Conservation (phyloP, 2,113 vertebrate genomes). For the Chelonoidis abingdonii region DNA sequence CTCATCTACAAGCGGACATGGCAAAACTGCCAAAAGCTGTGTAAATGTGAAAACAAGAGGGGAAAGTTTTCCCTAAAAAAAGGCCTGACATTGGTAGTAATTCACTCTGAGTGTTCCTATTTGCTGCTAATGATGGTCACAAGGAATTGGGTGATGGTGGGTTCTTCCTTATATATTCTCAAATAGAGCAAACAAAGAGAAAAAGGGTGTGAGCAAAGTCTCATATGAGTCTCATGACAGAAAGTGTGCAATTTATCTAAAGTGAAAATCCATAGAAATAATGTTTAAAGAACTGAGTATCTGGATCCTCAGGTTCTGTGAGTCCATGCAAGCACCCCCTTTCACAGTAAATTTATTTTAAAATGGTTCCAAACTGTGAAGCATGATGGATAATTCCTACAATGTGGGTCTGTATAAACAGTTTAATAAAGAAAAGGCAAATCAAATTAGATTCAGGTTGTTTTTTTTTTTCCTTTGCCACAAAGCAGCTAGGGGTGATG, state of each 20-base stretch:
- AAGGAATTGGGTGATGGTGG: rapidly evolving
- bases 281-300: background rate
- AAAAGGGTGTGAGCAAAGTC: background rate
- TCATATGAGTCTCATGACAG: background rate
- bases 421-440: background rate
- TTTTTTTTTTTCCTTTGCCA: background rate
- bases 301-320: background rate
- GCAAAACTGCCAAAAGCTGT: background rate
- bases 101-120: background rate
- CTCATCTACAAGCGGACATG: background rate
- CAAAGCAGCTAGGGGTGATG: background rate
- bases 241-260: background rate
- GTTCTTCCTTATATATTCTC: background rate
- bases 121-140: background rate
- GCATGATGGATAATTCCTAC: background rate
- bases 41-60: background rate
- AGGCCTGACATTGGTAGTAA: background rate
- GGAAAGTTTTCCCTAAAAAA: background rate
- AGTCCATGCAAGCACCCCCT: background rate
- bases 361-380: background rate
- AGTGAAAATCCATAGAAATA: background rate
- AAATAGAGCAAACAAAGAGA: background rate
- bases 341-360: background rate
- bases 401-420: background rate
- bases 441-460: background rate